phyloP scores from a whole-genome alignment of 2,113 vertebrate species.

The Theropithecus gelada region DNA sequence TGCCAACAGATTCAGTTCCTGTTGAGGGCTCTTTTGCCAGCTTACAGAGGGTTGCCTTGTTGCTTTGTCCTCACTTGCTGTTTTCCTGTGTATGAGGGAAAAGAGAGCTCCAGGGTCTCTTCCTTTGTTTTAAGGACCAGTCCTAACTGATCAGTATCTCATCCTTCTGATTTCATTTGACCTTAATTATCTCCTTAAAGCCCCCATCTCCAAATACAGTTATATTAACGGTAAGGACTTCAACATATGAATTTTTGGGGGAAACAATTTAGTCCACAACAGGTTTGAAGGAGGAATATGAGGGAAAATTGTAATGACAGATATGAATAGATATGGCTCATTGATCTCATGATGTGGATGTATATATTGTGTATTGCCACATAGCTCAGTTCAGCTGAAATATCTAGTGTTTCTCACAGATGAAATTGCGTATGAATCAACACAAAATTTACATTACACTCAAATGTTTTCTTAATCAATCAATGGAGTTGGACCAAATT shows the following conservation, averaged over 20 bases:
- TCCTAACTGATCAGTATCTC: not conserved
- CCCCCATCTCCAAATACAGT: not conserved
- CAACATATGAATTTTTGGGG: not conserved
- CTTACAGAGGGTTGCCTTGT: not conserved
- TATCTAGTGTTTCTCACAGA: not conserved
- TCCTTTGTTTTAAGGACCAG: not conserved
- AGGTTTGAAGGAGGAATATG: not conserved
- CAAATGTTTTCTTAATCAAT: not conserved
- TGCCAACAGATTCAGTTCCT: not conserved
- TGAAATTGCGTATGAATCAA: not conserved
- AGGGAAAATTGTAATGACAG: not conserved
- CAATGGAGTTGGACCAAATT: not conserved
- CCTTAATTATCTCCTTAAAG: not conserved
- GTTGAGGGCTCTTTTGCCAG: not conserved
- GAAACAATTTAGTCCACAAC: not conserved
- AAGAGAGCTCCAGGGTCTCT: not conserved
- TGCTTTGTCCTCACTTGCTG: not conserved
- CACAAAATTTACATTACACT: not conserved
- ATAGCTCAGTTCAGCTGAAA: not conserved
- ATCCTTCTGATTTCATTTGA: not conserved
- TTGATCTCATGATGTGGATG: not conserved
- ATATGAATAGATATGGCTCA: not conserved
- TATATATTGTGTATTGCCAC: not conserved
- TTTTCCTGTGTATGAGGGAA: fast-evolving
- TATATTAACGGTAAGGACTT: not conserved